Base-by-base conservation (phyloP, 1,140 invertebrate species). In the Brachystomella parvula region DNA sequence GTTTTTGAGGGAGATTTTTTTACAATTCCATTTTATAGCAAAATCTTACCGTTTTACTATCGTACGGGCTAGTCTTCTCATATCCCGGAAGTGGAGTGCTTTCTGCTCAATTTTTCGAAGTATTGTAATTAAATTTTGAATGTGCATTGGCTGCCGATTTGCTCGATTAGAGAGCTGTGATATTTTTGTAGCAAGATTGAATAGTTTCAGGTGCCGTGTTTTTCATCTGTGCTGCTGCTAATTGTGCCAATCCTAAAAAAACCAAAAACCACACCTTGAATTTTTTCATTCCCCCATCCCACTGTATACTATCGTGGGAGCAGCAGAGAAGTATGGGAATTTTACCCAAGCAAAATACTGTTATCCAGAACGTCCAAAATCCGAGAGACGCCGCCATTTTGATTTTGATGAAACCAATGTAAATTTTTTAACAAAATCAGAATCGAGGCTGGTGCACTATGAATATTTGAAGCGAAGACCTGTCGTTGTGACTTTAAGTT, bases 51-150 rank as follows among this genome's bases (percentile, higher is more conserved):
- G 39, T 35, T 70, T 61, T 2, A 75, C 15, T 32, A 75, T 53
- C 1, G 68, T 71, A 19, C 71, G 33, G 21, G 67, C 47, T 3
- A 74, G 59, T 60, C 58, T 65, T 64, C 69, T 57, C 26, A 71
- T 67, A 56, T 72, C 68, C 74, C 71, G 70, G 47, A 59, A 59
- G 17, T 64, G 39, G 29, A 47, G 24, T 21, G 70, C 65, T 59
- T 74, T 73, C 39, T 61, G 9, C 64, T 75, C 74, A 49, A 75
- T 71, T 69, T 75, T 75, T 17, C 74, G 60, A 56, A 75, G 67
- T 26, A 75, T 70, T 57, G 73, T 56, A 49, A 75, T 74, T 28
- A 75, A 57, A 61, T 74, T 73, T 1, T 74, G 65, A 58, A 75
- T 74, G 15, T 70, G 70, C 65, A 71, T 70, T 12, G 74, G 74